Evolutionary conservation across 1,140 invertebrate species (phyloP).

Genomic region (Drosophila paulistorum): DNA sequence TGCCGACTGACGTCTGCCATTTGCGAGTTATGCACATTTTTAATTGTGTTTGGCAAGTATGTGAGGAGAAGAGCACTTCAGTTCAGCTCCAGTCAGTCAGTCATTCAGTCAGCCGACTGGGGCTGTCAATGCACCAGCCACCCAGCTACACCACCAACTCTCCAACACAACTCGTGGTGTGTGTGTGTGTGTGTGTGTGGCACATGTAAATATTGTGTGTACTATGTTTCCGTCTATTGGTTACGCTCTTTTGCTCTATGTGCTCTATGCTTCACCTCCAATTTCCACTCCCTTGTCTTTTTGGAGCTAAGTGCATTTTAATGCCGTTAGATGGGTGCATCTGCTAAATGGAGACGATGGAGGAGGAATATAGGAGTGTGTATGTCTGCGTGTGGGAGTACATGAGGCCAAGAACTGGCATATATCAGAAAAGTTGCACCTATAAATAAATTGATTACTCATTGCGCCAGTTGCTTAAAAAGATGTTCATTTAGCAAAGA

Average conservation of each 20-base stretch:
- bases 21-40: constrained; percentile 75
- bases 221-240: constrained; percentile 29
- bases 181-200: constrained; percentile 3
- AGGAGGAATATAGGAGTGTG: background rate
- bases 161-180: no score
- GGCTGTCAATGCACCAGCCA: constrained; percentile 42
- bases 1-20: constrained; percentile 18
- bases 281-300: constrained; percentile 27
- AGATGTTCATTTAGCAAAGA: constrained; percentile 21
- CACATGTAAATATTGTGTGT: constrained; percentile 55
- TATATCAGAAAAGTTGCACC: constrained; percentile 7
- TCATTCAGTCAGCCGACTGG: constrained; percentile 15
- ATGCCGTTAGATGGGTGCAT: constrained; percentile 67
- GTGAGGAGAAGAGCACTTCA: constrained; percentile 49
- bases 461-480: background rate
- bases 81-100: constrained; percentile 26
- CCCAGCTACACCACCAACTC: background rate
- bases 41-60: constrained; percentile 77
- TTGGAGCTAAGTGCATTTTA: constrained; percentile 55
- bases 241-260: constrained; percentile 9
- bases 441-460: constrained; percentile 26
- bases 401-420: constrained; percentile 4
- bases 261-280: constrained; percentile 12
- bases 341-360: constrained; percentile 11
- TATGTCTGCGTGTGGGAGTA: constrained; percentile 16